These are phyloP conservation scores for Varanus komodoensis DNA, from an alignment of 2,113 vertebrate species.

Conservation along the genomic window DNA sequence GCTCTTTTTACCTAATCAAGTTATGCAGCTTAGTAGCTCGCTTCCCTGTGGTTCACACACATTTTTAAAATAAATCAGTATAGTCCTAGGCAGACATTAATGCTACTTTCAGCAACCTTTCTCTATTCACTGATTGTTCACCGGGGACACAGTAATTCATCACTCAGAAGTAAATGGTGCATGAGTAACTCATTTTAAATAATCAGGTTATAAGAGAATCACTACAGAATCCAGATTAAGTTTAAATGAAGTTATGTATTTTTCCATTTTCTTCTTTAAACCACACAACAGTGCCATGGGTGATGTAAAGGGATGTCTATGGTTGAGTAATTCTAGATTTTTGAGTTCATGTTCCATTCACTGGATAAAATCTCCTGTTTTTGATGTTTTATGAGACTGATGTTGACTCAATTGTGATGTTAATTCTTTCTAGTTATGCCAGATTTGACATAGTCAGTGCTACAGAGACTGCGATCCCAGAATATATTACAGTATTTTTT, in stretches of 20 bases:
- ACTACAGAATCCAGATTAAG: slow-evolving; percentile 41
- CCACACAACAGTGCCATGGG: slow-evolving; percentile 8
- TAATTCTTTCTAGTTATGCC: background rate
- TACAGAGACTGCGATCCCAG: background rate
- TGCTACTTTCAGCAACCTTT: slow-evolving; percentile 53
- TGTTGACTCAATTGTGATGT: background rate
- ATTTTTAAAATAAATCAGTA: slow-evolving; percentile 36
- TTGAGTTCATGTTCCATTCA: background rate
- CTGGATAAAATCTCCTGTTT: background rate
- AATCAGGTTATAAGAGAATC: slow-evolving; percentile 50
- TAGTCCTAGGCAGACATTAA: slow-evolving; percentile 45
- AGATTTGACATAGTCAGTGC: background rate
- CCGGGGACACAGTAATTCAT: slow-evolving; percentile 52
- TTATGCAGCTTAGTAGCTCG: slow-evolving; percentile 57
- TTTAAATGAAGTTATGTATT: slow-evolving; percentile 58
- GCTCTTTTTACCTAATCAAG: slow-evolving; percentile 68
- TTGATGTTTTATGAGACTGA: background rate
- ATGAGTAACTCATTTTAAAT: slow-evolving; percentile 54
- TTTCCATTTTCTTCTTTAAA: slow-evolving; percentile 38
- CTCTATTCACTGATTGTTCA: slow-evolving; percentile 45
- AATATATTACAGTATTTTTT: background rate
- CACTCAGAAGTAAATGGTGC: slow-evolving; percentile 58
- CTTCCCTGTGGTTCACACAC: slow-evolving; percentile 44
- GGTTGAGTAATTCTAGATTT: slow-evolving; percentile 12
- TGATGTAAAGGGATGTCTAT: background rate